Conservation (phyloP, 2,888 invertebrate species). For the Plutella xylostella region DNA sequence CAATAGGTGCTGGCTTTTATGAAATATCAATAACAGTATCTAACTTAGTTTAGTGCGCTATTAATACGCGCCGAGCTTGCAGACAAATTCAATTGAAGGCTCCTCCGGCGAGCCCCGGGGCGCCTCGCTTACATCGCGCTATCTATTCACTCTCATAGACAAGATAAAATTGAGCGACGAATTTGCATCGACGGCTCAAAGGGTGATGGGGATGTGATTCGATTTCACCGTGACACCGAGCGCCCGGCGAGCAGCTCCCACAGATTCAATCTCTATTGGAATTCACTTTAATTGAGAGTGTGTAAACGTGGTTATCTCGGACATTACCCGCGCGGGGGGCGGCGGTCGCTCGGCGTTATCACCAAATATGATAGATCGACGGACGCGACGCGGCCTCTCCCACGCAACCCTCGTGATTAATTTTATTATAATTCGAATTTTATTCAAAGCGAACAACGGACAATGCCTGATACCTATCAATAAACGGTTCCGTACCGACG, state of each 20-base stretch:
- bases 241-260: too few relatives aligned
- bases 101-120: conserved; percentile 53
- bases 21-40: conserved; percentile 56
- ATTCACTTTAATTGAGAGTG: conserved; percentile 2
- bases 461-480: conserved; percentile 69
- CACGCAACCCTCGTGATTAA: conserved; percentile 65
- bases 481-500: conserved; percentile 68
- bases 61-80: conserved; percentile 59
- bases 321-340: conserved; percentile 14
- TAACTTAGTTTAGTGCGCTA: conserved; percentile 57
- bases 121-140: conserved; percentile 54
- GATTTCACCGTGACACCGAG: conserved; percentile 25
- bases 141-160: conserved; percentile 57
- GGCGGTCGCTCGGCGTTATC: conserved; percentile 57
- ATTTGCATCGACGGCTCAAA: conserved; percentile 54
- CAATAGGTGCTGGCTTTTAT: conserved; percentile 48
- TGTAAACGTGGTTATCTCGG: conserved; percentile 4
- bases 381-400: conserved; percentile 58
- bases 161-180: conserved; percentile 57
- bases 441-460: conserved; percentile 70
- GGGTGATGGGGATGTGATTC: conserved; percentile 51
- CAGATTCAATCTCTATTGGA: background rate
- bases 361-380: conserved; percentile 69
- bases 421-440: conserved; percentile 71
- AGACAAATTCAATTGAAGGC: conserved; percentile 68